Base-by-base conservation (phyloP, 2,888 invertebrate species). In the Pollenia labialis region DNA sequence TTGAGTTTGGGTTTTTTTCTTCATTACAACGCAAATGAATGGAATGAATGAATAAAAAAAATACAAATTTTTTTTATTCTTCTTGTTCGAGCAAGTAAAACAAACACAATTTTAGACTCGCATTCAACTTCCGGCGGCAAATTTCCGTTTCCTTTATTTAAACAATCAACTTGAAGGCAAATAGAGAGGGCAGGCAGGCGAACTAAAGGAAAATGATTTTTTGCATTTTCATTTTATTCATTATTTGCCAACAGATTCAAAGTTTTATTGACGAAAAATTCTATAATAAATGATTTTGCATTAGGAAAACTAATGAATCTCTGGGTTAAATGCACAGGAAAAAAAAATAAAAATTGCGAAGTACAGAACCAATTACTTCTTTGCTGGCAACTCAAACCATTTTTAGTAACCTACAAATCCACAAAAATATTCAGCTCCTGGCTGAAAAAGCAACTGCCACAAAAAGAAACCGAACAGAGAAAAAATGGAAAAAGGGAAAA, bases 221-320 rank as follows among this genome's bases (percentile, higher is more conserved):
- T 50, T 75, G 52, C 46, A 69, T 80, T 80, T 80, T 71, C n/a
- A 75, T 81, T 85, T 82, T 76, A 83, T 62, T 42, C 64, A 50
- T 83, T 71, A 72, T 68, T 23, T 77, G 83, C 81, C 76, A 87
- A 80, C 64, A 80, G 32, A 79, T 74, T 74, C 48, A 74, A 81
- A 84, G 77, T 87, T 84, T 84, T 77, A 87, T 87, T 87, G 87
- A 77, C 74, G 87, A 81, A 77, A 74, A 87, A 87, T 68, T 77
- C 62, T 64, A 77, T 87, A 87, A 87, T 87, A 87, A 87, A 87
- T 87, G 87, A 77, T 84, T 84, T 84, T 87, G 62, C 87, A 87
- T 87, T 87, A 77, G 81, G 81, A 87, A 84, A 87, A 87, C 87
- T 87, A 87, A 87, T 87, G 84, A 87, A 77, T 77, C 60, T 48